Base-by-base conservation (phyloP, 1,140 invertebrate genomes). In the Calosoma granatense region DNA sequence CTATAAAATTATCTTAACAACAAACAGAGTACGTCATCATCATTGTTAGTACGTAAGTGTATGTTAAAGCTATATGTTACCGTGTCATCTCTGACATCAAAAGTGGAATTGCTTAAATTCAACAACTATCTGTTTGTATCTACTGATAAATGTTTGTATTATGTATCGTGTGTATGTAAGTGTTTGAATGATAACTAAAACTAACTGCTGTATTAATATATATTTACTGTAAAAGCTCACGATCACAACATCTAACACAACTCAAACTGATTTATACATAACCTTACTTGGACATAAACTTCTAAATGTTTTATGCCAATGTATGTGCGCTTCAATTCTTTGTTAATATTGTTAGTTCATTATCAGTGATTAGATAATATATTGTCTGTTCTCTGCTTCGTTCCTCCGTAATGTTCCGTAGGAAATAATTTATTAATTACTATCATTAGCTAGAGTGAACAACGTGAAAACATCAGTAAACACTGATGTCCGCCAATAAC, bases 211-310 rank as follows among this genome's bases (percentile, higher is more conserved):
- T 36, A n/a, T n/a, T n/a, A n/a, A n/a, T n/a, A n/a, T n/a, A n/a
- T n/a, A n/a, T n/a, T n/a, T n/a, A n/a, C n/a, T n/a, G n/a, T n/a
- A n/a, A n/a, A 47, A 47, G 41, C 41, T 12, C 17, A 47, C 41
- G 41, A 47, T 30, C 41, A 47, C 41, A 47, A 47, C 41, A 47
- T 47, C 41, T 47, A 47, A 47, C 41, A 47, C 41, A 47, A 47
- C 41, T 47, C 3, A 47, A 47, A 47, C 17, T 47, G 3, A 12
- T 47, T 47, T 11, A 36, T 36, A n/a, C 6, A 36, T 36, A 36
- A 36, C 26, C 6, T 36, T 36, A 36, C 6, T 9, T n/a, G 26
- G 26, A 36, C n/a, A n/a, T n/a, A 36, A 36, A 36, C n/a, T 36
- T 36, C 6, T n/a, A 36, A 36, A 36, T 36, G n/a, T 36, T 36